Percentiles rank a stretch among this genome's conserved stretches.
Evolutionary conservation across 2,797 vertebrate genomes (phyloP).

Genomic region (Erpetoichthys calabaricus): DNA sequence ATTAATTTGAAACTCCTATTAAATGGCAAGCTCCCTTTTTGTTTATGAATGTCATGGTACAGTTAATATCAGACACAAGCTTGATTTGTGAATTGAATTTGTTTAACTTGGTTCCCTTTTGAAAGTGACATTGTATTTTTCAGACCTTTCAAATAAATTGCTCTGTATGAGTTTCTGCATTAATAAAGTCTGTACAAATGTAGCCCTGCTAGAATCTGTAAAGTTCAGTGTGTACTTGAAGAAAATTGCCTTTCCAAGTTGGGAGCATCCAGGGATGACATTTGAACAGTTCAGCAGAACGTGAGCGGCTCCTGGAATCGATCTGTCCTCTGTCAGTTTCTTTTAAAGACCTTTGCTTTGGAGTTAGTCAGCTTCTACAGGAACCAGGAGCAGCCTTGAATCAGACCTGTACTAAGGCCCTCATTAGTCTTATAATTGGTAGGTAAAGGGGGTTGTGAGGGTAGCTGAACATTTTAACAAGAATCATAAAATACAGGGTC

Average conservation of each 20-base stretch:
- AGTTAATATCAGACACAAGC: no score
- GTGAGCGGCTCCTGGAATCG: conserved; percentile 39
- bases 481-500: background rate
- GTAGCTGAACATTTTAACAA: conserved; percentile 9
- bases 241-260: background rate
- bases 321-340: conserved; percentile 28
- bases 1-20: no score
- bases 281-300: conserved; percentile 46
- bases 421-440: conserved; percentile 14
- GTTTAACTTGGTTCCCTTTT: no score
- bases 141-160: no score
- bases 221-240: no score
- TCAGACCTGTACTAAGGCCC: conserved; percentile 1
- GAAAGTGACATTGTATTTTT: no score
- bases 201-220: no score
- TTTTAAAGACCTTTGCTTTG: conserved; percentile 18
- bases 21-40: no score
- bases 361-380: conserved; percentile 22
- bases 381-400: conserved; percentile 12
- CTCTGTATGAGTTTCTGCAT: no score
- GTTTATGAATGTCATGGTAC: no score
- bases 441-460: background rate
- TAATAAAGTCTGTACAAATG: no score
- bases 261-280: conserved; percentile 12
- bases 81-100: no score